phyloP scores from a whole-genome alignment of 23 tunicate genomes.

The Halocynthia roretzi region DNA sequence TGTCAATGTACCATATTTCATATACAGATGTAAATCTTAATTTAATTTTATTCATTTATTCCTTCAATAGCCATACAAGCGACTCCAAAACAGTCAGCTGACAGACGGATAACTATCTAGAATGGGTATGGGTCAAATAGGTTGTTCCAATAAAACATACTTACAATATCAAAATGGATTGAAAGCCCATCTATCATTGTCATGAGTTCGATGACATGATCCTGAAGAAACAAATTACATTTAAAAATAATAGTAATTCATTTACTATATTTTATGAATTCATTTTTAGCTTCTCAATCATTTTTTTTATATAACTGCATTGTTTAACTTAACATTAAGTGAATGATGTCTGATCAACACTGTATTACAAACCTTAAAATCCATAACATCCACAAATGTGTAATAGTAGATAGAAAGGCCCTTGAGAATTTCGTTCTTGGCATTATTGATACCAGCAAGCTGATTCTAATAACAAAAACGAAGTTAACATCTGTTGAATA shows the following conservation, averaged over 20 bases:
- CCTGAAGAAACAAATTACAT: slow-evolving; percentile 33
- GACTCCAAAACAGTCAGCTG: too few relatives aligned
- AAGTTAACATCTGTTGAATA: not conserved
- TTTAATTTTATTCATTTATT: too few relatives aligned
- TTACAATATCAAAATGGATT: slow-evolving; percentile 85
- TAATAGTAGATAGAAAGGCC: slow-evolving; percentile 86
- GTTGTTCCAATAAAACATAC: not conserved
- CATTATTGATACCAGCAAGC: slow-evolving; percentile 86
- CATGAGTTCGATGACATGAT: slow-evolving; percentile 72
- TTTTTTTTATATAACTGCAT: too few relatives aligned
- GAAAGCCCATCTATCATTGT: slow-evolving; percentile 66
- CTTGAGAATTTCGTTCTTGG: slow-evolving; percentile 87
- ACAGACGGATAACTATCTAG: too few relatives aligned
- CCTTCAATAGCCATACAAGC: too few relatives aligned
- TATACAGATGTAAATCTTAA: too few relatives aligned
- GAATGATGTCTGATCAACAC: not conserved
- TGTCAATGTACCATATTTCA: too few relatives aligned
- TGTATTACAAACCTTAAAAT: slow-evolving; percentile 48
- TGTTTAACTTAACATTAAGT: not conserved
- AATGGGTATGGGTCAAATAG: too few relatives aligned
- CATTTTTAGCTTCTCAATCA: too few relatives aligned
- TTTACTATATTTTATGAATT: not conserved
- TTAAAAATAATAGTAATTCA: not conserved
- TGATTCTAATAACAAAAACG: slow-evolving; percentile 53
- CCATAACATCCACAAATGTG: slow-evolving; percentile 97